Conservation (phyloP, 2,797 vertebrate genomes). For the Coracias cyanogaster region DNA sequence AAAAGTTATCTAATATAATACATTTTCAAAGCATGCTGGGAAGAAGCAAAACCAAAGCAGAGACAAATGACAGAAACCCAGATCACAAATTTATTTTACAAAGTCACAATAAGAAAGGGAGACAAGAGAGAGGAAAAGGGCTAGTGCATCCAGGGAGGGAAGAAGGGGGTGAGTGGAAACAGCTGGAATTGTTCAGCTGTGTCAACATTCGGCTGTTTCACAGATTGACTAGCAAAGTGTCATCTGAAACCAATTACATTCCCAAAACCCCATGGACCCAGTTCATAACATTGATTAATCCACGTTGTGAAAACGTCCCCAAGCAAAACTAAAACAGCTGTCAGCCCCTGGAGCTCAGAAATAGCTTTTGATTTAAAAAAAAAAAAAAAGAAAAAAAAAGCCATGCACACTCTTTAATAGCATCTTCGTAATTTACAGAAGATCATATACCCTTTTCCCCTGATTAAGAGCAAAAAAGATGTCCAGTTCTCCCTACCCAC, state of each 20-base stretch:
- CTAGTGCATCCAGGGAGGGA: conserved; percentile 70
- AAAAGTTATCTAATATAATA: background rate
- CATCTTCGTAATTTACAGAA: conserved; percentile 12
- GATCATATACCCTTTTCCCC: background rate
- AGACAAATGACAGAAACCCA: conserved; percentile 37
- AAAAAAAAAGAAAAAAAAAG: too few relatives aligned
- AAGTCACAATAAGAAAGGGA: conserved; percentile 66
- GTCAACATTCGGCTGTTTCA: conserved; percentile 78
- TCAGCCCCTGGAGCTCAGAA: conserved; percentile 75
- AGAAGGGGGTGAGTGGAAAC: conserved; percentile 79
- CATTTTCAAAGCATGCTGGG: background rate
- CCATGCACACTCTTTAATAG: background rate
- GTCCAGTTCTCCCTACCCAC: background rate
- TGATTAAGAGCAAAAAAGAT: background rate
- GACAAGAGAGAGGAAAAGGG: conserved; percentile 58
- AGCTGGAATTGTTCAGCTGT: conserved; percentile 84
- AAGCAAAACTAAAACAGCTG: conserved; percentile 84
- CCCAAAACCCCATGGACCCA: conserved; percentile 82
- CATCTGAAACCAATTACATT: conserved; percentile 86
- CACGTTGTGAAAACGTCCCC: conserved; percentile 82
- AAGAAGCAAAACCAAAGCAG: conserved; percentile 10
- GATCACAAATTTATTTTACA: conserved; percentile 52
- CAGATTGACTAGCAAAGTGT: conserved; percentile 85
- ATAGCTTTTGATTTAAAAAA: conserved; percentile 30
- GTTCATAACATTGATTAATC: conserved; percentile 87